Base-by-base conservation (phyloP, 2,888 invertebrate species). In the Ochlodes sylvanus region DNA sequence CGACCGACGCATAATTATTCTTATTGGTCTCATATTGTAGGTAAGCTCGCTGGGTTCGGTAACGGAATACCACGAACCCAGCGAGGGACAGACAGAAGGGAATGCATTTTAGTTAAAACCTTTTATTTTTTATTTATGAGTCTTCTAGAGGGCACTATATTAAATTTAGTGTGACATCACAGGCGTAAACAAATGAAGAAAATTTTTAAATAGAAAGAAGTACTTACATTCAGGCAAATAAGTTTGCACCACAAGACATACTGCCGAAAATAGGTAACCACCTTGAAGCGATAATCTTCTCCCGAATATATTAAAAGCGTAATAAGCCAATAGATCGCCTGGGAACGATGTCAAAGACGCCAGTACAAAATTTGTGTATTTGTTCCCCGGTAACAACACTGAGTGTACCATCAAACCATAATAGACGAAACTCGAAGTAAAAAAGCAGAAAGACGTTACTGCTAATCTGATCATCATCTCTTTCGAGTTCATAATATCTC, bases 361-460 rank as follows among this genome's bases (percentile, higher is more conserved):
- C 27, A 90, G 70, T 57, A 89, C 80, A 62, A 90, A 90, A 72
- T 90, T 90, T 0, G 80, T 84, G 52, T 90, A 90, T 76, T 90
- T 90, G 67, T 89, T 83, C 44, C 90, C 90, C 1, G 90, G 90
- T 41, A 90, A 68, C 6, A 87, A 74, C 6, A 89, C 84, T 2
- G 86, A 82, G 70, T 90, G 85, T 0, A 90, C 81, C 9, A 86
- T 76, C 63, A 85, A 75, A 0, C 90, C 90, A 44, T 88, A 90
- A 58, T 90, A 90, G 0, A 89, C 75, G 61, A 90, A 90, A 71
- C 89, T 89, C 0, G 89, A 86, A 0, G 89, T 78, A 55, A 90
- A 91, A 44, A 87, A 87, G 69, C 89, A 87, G 69, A 86, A 81
- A 6, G 87, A 85, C 0, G 84, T 74, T 4, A 90, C 90, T 2